Base-by-base conservation (phyloP, 2,888 invertebrate genomes). In the Aporophyla lueneburgensis region DNA sequence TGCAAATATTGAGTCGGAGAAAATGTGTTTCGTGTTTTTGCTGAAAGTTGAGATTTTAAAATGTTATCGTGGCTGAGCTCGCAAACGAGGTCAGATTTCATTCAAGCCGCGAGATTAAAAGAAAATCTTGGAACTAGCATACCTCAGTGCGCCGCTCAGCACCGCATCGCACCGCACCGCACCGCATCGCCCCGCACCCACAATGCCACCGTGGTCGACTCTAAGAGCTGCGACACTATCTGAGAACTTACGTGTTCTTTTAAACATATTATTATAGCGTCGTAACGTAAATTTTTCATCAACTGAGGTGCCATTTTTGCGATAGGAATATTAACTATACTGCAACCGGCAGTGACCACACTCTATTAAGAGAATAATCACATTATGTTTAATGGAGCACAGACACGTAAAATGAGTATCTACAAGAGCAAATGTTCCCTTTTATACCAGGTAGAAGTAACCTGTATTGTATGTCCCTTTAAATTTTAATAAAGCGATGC, bases 31-130 rank as follows among this genome's bases (percentile, higher is more conserved):
- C 43, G 33, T 71, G 27, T 66, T 76, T 78, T 75, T 53, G 9
- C n/a, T 51, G 14, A 19, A 63, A 24, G 51, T 49, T n/a, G n/a
- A 73, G 12, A 33, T 71, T 66, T 67, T 58, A 75, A 70, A 53
- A 61, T 75, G 72, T 51, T 75, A 65, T 63, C 67, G 40, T 62
- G 59, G 51, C 9, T 53, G 66, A 53, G 62, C 56, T 49, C 43
- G 51, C 66, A 70, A 81, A 81, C 66, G 63, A 78, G 81, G 84
- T 78, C 84, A 78, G 75, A 73, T 71, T 69, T 59, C 63, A 74
- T 81, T 78, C 69, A 76, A 43, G 67, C 54, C 51, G 53, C 71
- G 49, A 78, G 70, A 84, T 83, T 78, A 76, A 69, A 78, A 69
- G 69, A 67, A 76, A 76, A 83, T 76, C 43, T 59, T 58, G 65